Evolutionary conservation across 2,797 vertebrate genomes (phyloP).

Genomic region (Syngnathus rostellatus): DNA sequence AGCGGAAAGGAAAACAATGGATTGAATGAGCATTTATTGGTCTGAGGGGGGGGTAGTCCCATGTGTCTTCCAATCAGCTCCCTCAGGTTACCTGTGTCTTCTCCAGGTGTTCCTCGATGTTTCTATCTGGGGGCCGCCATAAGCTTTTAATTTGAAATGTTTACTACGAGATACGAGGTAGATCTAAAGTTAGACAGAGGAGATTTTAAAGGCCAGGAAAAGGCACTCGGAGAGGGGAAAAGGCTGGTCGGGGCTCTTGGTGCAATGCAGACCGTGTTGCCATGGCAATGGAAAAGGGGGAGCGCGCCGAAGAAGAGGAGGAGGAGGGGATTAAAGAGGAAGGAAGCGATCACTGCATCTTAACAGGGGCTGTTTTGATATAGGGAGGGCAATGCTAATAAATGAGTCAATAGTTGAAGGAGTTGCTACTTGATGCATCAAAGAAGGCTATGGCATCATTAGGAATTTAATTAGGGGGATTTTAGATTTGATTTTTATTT

Average conservation of each 20-base stretch:
- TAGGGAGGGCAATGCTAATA: constrained; percentile 19
- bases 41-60: neutral
- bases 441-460: neutral
- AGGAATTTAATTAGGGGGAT: too few species aligned
- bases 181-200: neutral
- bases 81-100: too few species aligned
- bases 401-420: constrained; percentile 41
- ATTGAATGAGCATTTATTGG: constrained; percentile 5
- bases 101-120: too few species aligned
- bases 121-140: neutral
- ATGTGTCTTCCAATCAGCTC: too few species aligned
- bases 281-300: constrained; percentile 77
- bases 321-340: constrained; percentile 61
- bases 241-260: constrained; percentile 68
- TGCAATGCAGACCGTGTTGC: constrained; percentile 82
- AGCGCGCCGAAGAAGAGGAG: constrained; percentile 53
- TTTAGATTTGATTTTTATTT: neutral
- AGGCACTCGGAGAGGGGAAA: constrained; percentile 28
- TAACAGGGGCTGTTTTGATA: constrained; percentile 24
- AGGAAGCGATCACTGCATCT: constrained; percentile 58
- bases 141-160: neutral
- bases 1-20: constrained; percentile 14
- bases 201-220: neutral
- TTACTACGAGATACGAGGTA: too few species aligned
- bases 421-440: constrained; percentile 18